A percentile compares a stretch with the other conserved stretches of the same genome.
Conservation (phyloP, 2,888 invertebrate species). For the Oscheius onirici region DNA sequence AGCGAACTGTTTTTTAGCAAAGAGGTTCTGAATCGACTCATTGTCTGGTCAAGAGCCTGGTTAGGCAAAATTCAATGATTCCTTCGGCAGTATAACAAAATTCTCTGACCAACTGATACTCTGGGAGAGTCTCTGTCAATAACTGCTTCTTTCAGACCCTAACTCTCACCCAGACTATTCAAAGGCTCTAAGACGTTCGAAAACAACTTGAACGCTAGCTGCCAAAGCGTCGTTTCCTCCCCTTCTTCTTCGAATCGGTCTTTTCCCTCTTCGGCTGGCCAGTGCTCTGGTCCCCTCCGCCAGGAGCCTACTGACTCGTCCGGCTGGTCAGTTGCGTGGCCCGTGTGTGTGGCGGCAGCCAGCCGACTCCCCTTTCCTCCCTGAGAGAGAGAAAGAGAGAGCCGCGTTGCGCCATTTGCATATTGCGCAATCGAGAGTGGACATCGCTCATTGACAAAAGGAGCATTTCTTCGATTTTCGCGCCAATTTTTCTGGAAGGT, state of each 20-base stretch:
- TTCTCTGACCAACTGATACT: too few relatives aligned
- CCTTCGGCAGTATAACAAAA: too few relatives aligned
- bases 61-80: too few relatives aligned
- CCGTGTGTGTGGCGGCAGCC: neutral
- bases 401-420: slow-evolving; percentile 46
- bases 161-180: neutral
- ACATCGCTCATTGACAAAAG: slow-evolving; percentile 34
- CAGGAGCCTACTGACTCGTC: slow-evolving; percentile 35
- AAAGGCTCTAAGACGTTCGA: neutral
- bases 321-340: slow-evolving; percentile 39
- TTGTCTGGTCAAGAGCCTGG: too few relatives aligned
- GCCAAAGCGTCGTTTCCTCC: neutral
- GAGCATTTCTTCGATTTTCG: slow-evolving; percentile 25
- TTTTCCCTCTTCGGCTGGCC: neutral
- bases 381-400: too few relatives aligned
- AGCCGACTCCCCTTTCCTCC: slow-evolving; percentile 25
- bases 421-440: slow-evolving; percentile 59
- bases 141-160: neutral
- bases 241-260: neutral
- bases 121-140: too few relatives aligned
- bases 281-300: slow-evolving; percentile 11
- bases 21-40: too few relatives aligned
- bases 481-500: slow-evolving; percentile 21
- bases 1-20: too few relatives aligned
- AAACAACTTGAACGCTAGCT: neutral